Evolutionary conservation across 2,888 invertebrate species (phyloP).

Genomic region (Macropis europaea): DNA sequence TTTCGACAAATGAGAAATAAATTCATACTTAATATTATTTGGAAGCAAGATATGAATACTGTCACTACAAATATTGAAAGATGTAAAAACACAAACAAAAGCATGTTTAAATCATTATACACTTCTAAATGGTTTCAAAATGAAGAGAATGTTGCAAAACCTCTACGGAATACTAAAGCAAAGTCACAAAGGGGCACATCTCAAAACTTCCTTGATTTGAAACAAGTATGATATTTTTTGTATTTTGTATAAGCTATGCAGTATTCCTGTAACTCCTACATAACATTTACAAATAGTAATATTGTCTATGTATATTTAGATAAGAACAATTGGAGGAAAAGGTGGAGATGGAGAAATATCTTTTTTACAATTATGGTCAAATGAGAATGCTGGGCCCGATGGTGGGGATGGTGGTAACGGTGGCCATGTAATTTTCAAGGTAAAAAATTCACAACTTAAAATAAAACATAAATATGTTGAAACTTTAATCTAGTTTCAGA

Average conservation of each 20-base stretch:
- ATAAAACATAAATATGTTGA: not conserved
- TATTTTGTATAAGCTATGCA: not conserved
- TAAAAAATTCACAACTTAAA: constrained; percentile 58
- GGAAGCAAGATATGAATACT: constrained; percentile 34
- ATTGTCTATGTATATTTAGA: constrained; percentile 63
- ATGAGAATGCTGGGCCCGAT: constrained; percentile 95
- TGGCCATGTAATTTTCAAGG: constrained; percentile 93
- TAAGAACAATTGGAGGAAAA: constrained; percentile 89
- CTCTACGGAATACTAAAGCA: constrained; percentile 70
- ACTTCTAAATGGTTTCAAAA: constrained; percentile 40
- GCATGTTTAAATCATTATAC: constrained; percentile 54
- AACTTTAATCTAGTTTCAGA: no score
- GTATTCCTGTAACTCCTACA: not conserved
- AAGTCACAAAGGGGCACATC: constrained; percentile 61
- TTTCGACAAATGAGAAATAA: constrained; percentile 51
- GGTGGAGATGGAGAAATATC: constrained; percentile 97
- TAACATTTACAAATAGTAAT: constrained; percentile 3
- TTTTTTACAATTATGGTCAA: constrained; percentile 90
- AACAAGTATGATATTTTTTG: constrained; percentile 62
- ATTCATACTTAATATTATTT: constrained; percentile 36
- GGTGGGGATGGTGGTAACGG: constrained; percentile 99
- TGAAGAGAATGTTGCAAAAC: constrained; percentile 48
- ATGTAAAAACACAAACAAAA: not conserved
- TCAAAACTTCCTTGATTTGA: constrained; percentile 73
- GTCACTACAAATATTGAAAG: not conserved